Evolutionary conservation across 2,797 vertebrate genomes (phyloP).

Genomic region (Phoxinus dragarum): DNA sequence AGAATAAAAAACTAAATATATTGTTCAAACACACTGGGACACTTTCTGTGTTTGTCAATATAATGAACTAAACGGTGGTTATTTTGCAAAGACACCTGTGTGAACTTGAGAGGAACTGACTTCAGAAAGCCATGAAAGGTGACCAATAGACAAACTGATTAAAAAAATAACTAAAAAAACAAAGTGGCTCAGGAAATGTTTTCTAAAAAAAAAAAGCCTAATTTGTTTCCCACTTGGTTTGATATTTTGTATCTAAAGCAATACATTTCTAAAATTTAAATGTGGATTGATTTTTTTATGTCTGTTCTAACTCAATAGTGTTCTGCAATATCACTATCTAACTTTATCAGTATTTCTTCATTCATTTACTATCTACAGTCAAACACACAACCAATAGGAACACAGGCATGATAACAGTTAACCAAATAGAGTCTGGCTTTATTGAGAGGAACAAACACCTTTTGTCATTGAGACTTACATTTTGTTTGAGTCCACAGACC

Average conservation of each 20-base stretch:
- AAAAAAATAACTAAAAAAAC: neutral
- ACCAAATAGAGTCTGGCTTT: conserved; percentile 80
- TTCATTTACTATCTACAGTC: neutral
- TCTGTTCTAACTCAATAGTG: neutral
- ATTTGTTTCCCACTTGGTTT: neutral
- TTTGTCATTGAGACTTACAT: conserved; percentile 99
- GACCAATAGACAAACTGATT: neutral
- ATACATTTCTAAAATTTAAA: no score
- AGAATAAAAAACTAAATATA: neutral
- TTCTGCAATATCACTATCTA: neutral
- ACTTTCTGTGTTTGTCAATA: neutral
- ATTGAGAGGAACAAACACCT: conserved; percentile 84
- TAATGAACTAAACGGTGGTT: neutral
- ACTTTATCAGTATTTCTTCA: neutral
- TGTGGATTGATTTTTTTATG: no score
- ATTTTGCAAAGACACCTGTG: neutral
- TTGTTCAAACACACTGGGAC: neutral
- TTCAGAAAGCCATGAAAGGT: neutral
- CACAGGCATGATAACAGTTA: conserved; percentile 59
- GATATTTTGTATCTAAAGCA: neutral
- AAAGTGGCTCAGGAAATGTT: neutral
- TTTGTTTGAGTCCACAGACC: conserved; percentile 98
- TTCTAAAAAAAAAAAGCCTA: neutral
- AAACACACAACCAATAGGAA: conserved; percentile 36
- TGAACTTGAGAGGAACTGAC: neutral